These are phyloP conservation scores for Hydrocynus forskahlii DNA, from an alignment of 2,797 vertebrate species.

Conservation along the genomic window DNA sequence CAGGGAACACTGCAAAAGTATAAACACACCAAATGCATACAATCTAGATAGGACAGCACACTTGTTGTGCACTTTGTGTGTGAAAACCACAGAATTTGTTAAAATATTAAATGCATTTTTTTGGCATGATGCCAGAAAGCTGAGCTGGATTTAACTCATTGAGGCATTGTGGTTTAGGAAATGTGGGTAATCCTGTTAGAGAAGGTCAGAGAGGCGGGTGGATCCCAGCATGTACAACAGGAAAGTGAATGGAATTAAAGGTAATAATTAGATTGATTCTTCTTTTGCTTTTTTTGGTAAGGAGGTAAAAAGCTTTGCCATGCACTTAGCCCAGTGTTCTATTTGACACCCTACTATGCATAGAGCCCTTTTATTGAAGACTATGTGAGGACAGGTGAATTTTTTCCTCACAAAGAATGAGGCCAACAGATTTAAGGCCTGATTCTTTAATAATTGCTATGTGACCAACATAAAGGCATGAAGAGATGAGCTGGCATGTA, in stretches of 20 bases:
- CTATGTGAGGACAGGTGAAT: no score
- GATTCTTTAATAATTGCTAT: not conserved
- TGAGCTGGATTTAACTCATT: conserved; percentile 9
- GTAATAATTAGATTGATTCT: not conserved
- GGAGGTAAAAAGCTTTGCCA: no score
- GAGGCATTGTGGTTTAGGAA: not conserved
- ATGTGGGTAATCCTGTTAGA: conserved; percentile 9
- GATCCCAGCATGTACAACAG: not conserved
- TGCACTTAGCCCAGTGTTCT: not conserved
- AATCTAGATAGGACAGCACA: not conserved
- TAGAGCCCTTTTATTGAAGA: not conserved
- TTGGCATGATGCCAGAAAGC: not conserved
- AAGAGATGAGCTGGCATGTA: not conserved
- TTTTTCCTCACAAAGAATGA: not conserved
- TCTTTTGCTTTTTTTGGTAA: not conserved
- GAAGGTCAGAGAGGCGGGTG: not conserved
- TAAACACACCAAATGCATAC: conserved; percentile 8
- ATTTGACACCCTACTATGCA: not conserved
- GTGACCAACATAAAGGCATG: not conserved
- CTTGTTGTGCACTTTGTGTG: not conserved
- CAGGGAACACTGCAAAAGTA: conserved; percentile 26
- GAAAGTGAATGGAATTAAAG: conserved; percentile 1
- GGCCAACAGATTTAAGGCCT: not conserved
- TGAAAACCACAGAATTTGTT: not conserved
- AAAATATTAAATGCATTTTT: not conserved